A percentile compares a stretch with the other conserved stretches of the same genome.
These are phyloP conservation scores for Leptinotarsa peninsularis DNA, from an alignment of 2,888 invertebrate genomes.

Conservation along the genomic window DNA sequence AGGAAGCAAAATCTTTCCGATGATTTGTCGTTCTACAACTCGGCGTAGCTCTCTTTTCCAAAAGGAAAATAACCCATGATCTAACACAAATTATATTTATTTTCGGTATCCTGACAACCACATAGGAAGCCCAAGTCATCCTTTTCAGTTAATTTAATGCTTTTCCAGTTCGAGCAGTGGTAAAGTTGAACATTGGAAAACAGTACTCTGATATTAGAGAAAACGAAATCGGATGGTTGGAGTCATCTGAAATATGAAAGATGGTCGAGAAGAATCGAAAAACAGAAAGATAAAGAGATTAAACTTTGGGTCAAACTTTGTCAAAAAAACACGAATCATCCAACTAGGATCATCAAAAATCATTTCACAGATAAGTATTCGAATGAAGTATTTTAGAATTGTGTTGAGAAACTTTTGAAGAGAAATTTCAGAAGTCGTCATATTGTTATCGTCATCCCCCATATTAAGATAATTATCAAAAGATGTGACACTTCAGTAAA, in stretches of 20 bases:
- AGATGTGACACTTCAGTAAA: no score
- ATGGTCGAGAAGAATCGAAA: background rate
- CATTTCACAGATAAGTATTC: no score
- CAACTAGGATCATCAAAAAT: no score
- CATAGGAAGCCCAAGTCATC: constrained; percentile 10
- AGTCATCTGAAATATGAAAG: background rate
- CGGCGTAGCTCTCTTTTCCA: background rate
- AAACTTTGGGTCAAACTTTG: no score
- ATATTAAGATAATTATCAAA: no score
- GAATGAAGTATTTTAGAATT: no score
- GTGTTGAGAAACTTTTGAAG: no score
- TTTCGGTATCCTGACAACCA: constrained; percentile 8
- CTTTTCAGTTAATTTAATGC: constrained; percentile 14
- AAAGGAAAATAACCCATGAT: constrained; percentile 6
- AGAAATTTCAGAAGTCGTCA: no score
- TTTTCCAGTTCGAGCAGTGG: constrained; percentile 1
- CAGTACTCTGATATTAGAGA: constrained; percentile 2
- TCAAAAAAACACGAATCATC: no score
- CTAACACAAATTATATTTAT: constrained; percentile 13
- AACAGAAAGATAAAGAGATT: no score
- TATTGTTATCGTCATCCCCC: no score
- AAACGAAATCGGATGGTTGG: background rate
- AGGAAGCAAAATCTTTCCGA: constrained; percentile 8
- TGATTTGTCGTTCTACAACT: background rate
- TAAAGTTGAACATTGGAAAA: background rate